A percentile compares a stretch with the other conserved stretches of the same genome.
phyloP scores from a whole-genome alignment of 2,797 vertebrate genomes.

The Sciurus vulgaris region DNA sequence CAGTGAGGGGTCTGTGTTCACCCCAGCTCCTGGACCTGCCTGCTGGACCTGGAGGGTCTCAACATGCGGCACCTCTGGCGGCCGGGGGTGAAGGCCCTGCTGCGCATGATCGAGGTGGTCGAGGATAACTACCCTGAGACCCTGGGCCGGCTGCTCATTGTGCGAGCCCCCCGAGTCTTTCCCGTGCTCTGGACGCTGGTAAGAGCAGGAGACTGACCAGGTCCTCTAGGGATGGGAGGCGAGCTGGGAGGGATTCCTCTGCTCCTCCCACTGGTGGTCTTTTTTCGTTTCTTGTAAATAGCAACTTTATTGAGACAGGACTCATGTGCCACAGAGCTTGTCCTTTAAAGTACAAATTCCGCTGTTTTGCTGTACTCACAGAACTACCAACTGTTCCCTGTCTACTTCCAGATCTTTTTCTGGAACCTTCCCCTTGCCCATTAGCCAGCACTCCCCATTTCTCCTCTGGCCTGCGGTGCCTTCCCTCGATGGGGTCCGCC shows the following conservation, averaged over 20 bases:
- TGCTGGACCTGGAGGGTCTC: conserved; percentile 96
- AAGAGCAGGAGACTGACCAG: conserved; percentile 68
- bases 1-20: background rate
- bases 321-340: background rate
- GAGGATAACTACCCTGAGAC: conserved; percentile 98
- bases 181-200: conserved; percentile 98
- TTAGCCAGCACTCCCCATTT: no score
- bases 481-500: background rate
- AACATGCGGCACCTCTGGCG: conserved; percentile 98
- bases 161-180: conserved; percentile 95
- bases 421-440: no score
- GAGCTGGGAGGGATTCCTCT: background rate
- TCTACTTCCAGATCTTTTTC: background rate
- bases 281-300: background rate
- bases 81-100: conserved; percentile 94
- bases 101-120: conserved; percentile 95
- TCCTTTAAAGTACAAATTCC: no score
- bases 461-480: no score
- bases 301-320: background rate
- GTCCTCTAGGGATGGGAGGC: background rate
- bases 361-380: background rate
- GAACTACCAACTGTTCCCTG: background rate
- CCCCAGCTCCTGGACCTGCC: conserved; percentile 95
- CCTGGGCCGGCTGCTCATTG: conserved; percentile 94
- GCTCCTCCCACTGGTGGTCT: background rate